Conservation (phyloP, 2,888 invertebrate genomes). For the Nemapogon koenigi region DNA sequence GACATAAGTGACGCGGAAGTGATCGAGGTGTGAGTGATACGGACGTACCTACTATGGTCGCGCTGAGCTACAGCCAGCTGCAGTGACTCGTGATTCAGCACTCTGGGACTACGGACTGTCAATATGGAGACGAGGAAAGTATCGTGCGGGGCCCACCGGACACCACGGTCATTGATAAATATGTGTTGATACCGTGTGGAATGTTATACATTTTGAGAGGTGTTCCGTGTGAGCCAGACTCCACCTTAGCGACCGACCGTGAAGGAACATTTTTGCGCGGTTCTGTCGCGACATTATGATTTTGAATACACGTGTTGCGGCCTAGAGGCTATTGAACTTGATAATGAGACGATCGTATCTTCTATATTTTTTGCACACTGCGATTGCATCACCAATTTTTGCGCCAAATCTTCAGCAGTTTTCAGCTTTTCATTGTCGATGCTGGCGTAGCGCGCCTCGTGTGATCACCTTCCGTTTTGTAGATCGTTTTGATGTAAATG, state of each 20-base stretch:
- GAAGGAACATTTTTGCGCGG: constrained; percentile 46
- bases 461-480: no score
- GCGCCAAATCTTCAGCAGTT: constrained; percentile 18
- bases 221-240: constrained; percentile 32
- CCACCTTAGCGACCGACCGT: constrained; percentile 39
- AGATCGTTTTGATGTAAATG: no score
- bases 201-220: constrained; percentile 46
- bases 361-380: constrained; percentile 37
- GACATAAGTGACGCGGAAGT: constrained; percentile 65
- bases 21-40: constrained; percentile 22
- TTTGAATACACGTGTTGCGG: constrained; percentile 62
- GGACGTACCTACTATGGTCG: constrained; percentile 56
- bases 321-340: constrained; percentile 61
- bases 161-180: constrained; percentile 51
- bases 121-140: constrained; percentile 62
- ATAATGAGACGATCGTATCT: constrained; percentile 56
- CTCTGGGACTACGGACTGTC: constrained; percentile 46
- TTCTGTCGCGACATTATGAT: constrained; percentile 28
- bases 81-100: constrained; percentile 38
- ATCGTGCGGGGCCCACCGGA: constrained; percentile 34
- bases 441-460: no score
- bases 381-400: constrained; percentile 51
- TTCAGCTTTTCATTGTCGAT: no score
- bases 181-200: constrained; percentile 43
- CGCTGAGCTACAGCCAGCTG: constrained; percentile 42